phyloP scores from a whole-genome alignment of 2,113 vertebrate genomes.

The Abramis brama region DNA sequence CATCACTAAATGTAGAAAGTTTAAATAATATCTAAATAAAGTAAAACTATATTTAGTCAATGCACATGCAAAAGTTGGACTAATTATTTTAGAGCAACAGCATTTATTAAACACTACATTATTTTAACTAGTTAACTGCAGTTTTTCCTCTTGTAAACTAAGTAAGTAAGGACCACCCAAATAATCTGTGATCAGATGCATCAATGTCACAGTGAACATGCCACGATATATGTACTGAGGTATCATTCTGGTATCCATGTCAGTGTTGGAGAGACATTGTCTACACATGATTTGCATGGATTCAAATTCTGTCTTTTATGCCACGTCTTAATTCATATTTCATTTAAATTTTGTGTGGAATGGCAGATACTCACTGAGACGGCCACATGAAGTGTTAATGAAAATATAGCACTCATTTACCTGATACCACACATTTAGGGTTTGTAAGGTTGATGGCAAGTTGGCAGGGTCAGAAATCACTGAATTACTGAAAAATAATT shows the following conservation, averaged over 20 bases:
- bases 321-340: neutral
- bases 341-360: neutral
- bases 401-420: neutral
- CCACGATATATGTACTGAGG: neutral
- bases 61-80: too few species aligned
- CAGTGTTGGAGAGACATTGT: neutral
- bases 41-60: too few species aligned
- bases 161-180: neutral
- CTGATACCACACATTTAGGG: neutral
- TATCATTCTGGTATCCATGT: neutral
- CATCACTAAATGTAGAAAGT: neutral
- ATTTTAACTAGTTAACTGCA: neutral
- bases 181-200: neutral
- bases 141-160: neutral
- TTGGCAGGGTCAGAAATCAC: neutral
- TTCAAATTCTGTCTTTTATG: constrained; percentile 18
- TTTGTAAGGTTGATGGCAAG: neutral
- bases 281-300: constrained; percentile 17
- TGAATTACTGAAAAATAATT: neutral
- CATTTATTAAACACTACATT: neutral
- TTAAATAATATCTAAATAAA: neutral
- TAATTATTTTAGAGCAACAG: neutral
- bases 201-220: neutral
- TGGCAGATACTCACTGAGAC: neutral
- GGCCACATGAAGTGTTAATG: neutral